Evolutionary conservation across 2,888 invertebrate species (phyloP).

Genomic region (Orthonychiurus folsomi): DNA sequence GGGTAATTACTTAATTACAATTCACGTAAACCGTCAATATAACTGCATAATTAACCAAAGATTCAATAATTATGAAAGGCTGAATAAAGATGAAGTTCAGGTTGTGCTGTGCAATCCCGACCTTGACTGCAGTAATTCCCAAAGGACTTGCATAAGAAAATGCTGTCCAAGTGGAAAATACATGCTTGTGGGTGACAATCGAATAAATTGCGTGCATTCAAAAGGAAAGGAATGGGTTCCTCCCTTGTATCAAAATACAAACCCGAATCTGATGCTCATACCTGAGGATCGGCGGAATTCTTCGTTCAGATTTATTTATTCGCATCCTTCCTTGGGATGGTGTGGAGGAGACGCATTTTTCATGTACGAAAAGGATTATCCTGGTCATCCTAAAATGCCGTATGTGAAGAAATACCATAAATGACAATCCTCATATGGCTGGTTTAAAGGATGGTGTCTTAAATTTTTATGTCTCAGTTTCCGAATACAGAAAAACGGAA

Average conservation of each 20-base stretch:
- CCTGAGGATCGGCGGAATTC: too few relatives aligned
- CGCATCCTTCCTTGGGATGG: conserved; percentile 2
- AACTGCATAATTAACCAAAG: too few relatives aligned
- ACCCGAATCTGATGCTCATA: neutral
- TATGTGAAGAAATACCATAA: neutral
- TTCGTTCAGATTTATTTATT: too few relatives aligned
- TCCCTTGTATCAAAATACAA: neutral
- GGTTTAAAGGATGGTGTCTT: too few relatives aligned
- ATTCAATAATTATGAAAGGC: too few relatives aligned
- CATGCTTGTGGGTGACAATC: neutral
- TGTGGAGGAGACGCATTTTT: neutral
- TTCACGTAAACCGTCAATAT: too few relatives aligned
- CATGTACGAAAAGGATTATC: conserved; percentile 4
- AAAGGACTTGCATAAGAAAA: neutral
- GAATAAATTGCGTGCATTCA: neutral
- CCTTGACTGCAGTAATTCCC: neutral
- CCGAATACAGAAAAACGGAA: conserved; percentile 9
- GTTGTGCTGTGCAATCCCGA: neutral
- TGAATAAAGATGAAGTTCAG: neutral
- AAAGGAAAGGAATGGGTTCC: neutral
- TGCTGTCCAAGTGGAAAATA: neutral
- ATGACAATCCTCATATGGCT: too few relatives aligned
- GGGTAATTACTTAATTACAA: conserved; percentile 11
- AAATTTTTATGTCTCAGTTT: conserved; percentile 3
- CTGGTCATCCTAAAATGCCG: neutral